Base-by-base conservation (phyloP, 2,888 invertebrate genomes). In the Drosophila buzzatii region DNA sequence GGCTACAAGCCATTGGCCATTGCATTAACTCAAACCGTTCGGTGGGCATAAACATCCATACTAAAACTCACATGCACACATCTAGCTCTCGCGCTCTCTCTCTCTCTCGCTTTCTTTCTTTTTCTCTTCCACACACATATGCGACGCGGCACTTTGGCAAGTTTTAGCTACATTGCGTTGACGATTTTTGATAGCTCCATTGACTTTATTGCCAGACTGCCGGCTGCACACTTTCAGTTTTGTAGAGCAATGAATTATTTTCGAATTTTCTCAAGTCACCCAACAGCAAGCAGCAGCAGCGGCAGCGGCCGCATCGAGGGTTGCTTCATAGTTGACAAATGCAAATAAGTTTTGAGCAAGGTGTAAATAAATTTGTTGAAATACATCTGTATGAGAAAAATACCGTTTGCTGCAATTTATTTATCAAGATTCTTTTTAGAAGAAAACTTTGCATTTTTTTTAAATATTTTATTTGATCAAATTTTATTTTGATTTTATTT, bases 151-250 rank as follows among this genome's bases (percentile, higher is more conserved):
- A 79, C 80, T 77, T 77, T 80, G 75, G 86, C 78, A 82, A 80
- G 83, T 84, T 85, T 74, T 77, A 75, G 83, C 86, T 88, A 71
- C 89, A 85, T 72, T 84, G 83, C 85, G 80, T 78, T 80, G 83
- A 88, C 80, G 85, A 80, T 85, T 85, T 87, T 89, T 85, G 85
- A 85, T 85, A 82, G 89, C 90, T 89, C 89, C 89, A 87, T 85
- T 89, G 88, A 84, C 75, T 89, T 85, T 89, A 85, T 84, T 82
- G 85, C 85, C 70, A 70, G 80, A 65, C 69, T 74, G 74, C 73
- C 77, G 63, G 60, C 76, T 81, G 81, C 76, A 83, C 81, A 84
- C 79, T 84, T 83, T 86, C 87, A 73, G 79, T 81, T 76, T 70
- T 82, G 51, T 49, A 20, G 49, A 49, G 60, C 63, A 84, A 85